Evolutionary conservation across 2,113 vertebrate genomes (phyloP), one percentile per base, ranked within the genome.

Genomic region (Planiliza haematocheilus): DNA sequence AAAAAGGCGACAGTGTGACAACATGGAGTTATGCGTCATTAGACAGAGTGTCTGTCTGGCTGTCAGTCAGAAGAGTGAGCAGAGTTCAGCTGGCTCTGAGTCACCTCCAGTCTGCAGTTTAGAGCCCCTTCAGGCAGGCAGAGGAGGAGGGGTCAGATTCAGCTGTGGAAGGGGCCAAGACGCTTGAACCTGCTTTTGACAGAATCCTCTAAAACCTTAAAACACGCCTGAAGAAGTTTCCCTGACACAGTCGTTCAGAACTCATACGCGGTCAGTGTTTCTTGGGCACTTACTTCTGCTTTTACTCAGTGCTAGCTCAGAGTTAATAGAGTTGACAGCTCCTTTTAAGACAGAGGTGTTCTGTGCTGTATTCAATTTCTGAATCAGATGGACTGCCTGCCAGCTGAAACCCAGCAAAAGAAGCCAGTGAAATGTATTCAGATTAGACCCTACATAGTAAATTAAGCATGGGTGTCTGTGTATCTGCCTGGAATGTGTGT

Each of bases 51-150:
- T 70, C 64, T 69, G 86, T 49, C 70, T 81, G 85, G 21, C 68
- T 74, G 74, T 84, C 87, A 82, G 43, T 76, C 73, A 77, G 75
- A 58, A 24, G 42, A 42, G 42, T 37, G 71, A 73, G 62, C 46
- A 60, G 59, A 64, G 70, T 78, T 83, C 81, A 67, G 77, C 58
- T 60, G 74, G 65, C 58, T 78, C 37, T 80, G 71, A 84, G 69
- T 82, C 83, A 82, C 75, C 78, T 63, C 68, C 57, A 53, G 48
- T 59, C 62, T 74, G 41, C 69, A 58, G 49, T 62, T 77, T 79
- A 82, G 74, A 64, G 45, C 55, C 14, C 61, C 75, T 79, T 56
- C 58, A 70, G 79, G 60, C 69, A 76, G 73, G 16, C n/a, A 2
- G 12, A 7, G 30, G 46, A 10, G 45, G 38, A 37, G 10, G 61